Base-by-base conservation (phyloP, 64 coral and sea anemone species). In the Montipora capricornis region DNA sequence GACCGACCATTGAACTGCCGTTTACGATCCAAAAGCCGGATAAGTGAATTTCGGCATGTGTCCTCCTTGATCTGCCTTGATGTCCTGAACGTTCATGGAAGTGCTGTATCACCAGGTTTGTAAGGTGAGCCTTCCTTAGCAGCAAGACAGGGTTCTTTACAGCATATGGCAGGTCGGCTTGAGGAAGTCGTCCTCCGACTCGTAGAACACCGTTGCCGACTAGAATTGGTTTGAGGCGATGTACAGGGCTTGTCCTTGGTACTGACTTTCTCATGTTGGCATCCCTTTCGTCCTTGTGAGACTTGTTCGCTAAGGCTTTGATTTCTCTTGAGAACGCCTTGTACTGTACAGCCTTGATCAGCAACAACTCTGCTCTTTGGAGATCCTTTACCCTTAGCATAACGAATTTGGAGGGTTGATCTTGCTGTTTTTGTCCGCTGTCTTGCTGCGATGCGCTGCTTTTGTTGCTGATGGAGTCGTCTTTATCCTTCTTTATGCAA, bases 221-320 rank as follows among this genome's bases (percentile, higher is more conserved):
- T 11, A 58, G 6, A 16, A 80, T 57, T 80, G 78, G 78, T 22
- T 80, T 80, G 49, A 80, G 78, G 78, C 49, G 49, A 80, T 80
- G 78, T 20, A 53, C 3, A 8, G 78, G 17, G 45, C 78, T 80
- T 80, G 78, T 80, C 78, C 17, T 57, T 11, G 20, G 52, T 20
- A 57, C 49, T 20, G 49, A 55, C 78, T 9, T 20, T 80, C 17
- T 16, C 20, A 24, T 8, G 26, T 26, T 26, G 26, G 26, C 1
- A 19, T 52, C 10, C 47, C 48, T 0, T 80, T 55, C 17, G 26
- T n/a, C 6, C 20, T 57, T 8, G 5, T 80, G 3, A 4, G 11
- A 16, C 12, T 68, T 13, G 17, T 6, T 16, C 49, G 19, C 12
- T 49, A 78, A 78, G 8, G 8, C 44, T 49, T 58, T 17, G 0